Percentiles rank a stretch among this genome's conserved stretches.
Evolutionary conservation across 2,113 vertebrate species (phyloP).

Genomic region (Jaculus jaculus): DNA sequence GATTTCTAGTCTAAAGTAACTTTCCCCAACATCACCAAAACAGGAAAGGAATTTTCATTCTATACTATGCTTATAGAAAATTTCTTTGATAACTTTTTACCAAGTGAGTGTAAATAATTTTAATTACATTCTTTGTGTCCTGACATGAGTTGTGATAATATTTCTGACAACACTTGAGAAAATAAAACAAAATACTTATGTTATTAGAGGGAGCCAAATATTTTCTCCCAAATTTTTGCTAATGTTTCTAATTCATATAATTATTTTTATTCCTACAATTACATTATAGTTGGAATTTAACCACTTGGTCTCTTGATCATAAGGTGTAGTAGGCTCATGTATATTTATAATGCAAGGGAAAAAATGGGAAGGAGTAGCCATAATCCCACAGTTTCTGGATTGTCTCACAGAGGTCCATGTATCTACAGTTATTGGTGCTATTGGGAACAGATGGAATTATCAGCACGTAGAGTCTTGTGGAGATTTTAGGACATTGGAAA

Average conservation of each 20-base stretch:
- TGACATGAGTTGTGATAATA: not conserved
- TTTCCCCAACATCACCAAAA: slow-evolving; percentile 7
- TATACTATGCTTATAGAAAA: not conserved
- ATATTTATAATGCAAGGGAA: not conserved
- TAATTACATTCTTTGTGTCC: not conserved
- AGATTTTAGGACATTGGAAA: not conserved
- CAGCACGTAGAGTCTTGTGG: not conserved
- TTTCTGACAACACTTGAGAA: not conserved
- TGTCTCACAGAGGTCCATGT: too few species aligned
- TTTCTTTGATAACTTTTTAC: not conserved
- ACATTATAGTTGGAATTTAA: not conserved
- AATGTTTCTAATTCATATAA: not conserved
- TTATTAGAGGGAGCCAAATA: not conserved
- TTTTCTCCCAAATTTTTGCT: not conserved
- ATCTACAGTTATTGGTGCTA: too few species aligned
- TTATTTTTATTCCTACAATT: not conserved
- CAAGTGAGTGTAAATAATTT: not conserved
- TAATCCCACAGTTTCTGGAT: not conserved
- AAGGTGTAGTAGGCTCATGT: not conserved
- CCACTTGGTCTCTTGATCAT: not conserved
- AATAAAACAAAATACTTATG: not conserved
- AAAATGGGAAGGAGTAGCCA: not conserved
- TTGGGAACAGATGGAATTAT: fast-evolving
- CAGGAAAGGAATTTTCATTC: not conserved
- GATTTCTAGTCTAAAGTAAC: not conserved